Percentiles rank a stretch among this genome's conserved stretches.
Conservation (phyloP, 2,888 invertebrate species). For the Malacosoma neustria region DNA sequence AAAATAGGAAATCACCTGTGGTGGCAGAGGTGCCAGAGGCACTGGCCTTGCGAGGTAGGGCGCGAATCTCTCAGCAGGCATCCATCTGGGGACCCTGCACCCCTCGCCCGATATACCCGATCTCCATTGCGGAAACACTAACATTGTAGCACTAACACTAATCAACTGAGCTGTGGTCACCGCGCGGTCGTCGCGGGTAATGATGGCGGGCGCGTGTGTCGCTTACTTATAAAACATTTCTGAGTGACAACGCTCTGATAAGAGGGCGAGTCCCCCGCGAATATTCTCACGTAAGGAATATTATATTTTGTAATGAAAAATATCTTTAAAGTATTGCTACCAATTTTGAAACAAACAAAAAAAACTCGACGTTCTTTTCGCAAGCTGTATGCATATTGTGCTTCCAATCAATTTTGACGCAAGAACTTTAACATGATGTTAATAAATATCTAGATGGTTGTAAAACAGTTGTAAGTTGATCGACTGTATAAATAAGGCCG, state of each 20-base stretch:
- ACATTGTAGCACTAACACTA: constrained; percentile 37
- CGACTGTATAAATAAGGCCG: background rate
- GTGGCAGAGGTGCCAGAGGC: constrained; percentile 39
- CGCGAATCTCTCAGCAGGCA: constrained; percentile 60
- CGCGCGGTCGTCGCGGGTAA: constrained; percentile 47
- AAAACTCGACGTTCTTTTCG: no score
- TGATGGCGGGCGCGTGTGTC: constrained; percentile 44
- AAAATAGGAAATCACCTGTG: constrained; percentile 41
- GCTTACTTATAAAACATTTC: constrained; percentile 68
- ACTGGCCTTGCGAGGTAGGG: constrained; percentile 54
- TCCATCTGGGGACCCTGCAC: constrained; percentile 56
- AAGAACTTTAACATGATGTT: no score
- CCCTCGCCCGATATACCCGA: constrained; percentile 43
- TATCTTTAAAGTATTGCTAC: no score
- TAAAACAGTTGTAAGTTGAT: no score
- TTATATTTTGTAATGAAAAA: no score
- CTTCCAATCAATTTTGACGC: no score
- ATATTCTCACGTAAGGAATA: constrained; percentile 18
- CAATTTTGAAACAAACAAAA: no score
- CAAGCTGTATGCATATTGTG: no score
- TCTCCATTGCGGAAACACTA: constrained; percentile 65
- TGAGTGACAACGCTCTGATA: constrained; percentile 58
- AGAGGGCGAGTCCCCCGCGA: constrained; percentile 63
- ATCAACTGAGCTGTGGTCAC: constrained; percentile 38
- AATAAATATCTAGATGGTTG: no score